Base-by-base conservation (phyloP, 37 sponge, comb jelly and placozoan genomes). In the Cliona cf. orientalis region DNA sequence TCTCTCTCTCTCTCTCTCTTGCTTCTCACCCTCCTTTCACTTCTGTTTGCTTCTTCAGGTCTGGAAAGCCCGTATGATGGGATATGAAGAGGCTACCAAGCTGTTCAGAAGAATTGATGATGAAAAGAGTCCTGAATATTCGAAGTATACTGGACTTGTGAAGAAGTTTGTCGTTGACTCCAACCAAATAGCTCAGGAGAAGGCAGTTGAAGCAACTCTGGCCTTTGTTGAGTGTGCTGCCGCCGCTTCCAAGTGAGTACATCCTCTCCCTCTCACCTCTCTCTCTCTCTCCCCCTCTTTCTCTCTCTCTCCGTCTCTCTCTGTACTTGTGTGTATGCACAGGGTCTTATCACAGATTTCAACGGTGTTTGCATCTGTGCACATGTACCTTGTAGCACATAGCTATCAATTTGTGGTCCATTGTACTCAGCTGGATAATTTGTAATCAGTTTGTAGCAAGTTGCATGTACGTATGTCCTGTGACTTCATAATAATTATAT, bases 121-220 rank as follows among this genome's bases (percentile, higher is more conserved):
- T 44, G 96, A 93, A 44, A 84, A 79, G 28, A 90, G 94, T 53
- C 82, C 93, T 9, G 87, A 91, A 64, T 98, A 91, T 59, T 75
- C 67, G 39, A 78, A 87, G 62, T 98, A 84, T 75, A 67, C 89
- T 29, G 87, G 90, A 0, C 43, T 80, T 23, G 63, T 98, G 11
- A 92, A 95, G 78, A 93, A 91, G 66, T 98, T 93, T 76, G 91
- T 93, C 11, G 69, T 80, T 44, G 98, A 98, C 68, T 79, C 82
- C 58, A 98, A 98, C 45, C 95, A 92, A 26, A 60, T 90, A 35
- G 93, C 96, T 7, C 96, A 95, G 65, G 98, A 98, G 90, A 98
- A 95, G 59, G 98, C 85, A 5, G 71, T 95, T 32, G 98, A 93
- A 49, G 96, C 93, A 17, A 80, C 94, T 19, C 74, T 95, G 34